These are phyloP conservation scores for Choristoneura rosaceana DNA, from an alignment of 2,888 invertebrate genomes.

Conservation along the genomic window DNA sequence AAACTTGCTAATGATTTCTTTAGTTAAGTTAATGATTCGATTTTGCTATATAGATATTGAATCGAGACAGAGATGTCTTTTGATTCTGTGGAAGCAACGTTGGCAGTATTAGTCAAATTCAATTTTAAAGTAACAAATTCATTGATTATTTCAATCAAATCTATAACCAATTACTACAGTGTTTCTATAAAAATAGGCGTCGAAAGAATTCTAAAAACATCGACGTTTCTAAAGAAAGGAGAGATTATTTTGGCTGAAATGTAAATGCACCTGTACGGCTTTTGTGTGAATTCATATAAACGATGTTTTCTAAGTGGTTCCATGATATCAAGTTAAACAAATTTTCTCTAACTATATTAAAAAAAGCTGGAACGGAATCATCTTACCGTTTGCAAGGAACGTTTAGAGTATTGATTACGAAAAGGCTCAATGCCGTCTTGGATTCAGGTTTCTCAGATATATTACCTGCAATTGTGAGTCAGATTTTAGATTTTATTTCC, in stretches of 20 bases:
- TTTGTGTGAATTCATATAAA: background rate
- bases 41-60: background rate
- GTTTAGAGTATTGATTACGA: background rate
- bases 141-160: no score
- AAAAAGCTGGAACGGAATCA: background rate
- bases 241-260: background rate
- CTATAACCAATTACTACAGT: no score
- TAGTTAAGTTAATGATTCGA: background rate
- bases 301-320: background rate
- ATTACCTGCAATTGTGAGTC: background rate
- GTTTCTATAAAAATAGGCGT: no score
- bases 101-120: no score
- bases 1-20: background rate
- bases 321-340: background rate
- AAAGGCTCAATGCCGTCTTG: background rate
- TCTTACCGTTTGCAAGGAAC: background rate
- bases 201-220: background rate
- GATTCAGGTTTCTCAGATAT: background rate
- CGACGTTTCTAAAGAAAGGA: background rate
- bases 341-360: background rate
- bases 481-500: background rate
- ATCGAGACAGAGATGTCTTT: no score
- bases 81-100: no score
- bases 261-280: background rate
- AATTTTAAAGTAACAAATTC: no score